These are phyloP conservation scores for Villa cingulata DNA, from an alignment of 2,888 invertebrate genomes.

Conservation along the genomic window DNA sequence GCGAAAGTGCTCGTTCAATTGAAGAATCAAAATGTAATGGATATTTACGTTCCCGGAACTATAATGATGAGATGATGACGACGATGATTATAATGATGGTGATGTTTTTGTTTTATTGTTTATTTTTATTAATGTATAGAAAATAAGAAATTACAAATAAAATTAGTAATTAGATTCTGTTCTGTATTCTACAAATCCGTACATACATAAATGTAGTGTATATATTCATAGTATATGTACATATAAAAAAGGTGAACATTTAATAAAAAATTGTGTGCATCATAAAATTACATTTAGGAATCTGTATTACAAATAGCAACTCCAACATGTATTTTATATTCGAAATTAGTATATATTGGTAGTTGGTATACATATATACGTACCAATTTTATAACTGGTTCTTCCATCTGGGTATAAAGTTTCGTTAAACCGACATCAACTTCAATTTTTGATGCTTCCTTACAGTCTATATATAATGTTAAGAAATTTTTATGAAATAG, in stretches of 20 bases:
- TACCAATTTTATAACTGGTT: conserved; percentile 34
- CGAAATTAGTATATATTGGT: neutral
- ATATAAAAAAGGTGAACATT: neutral
- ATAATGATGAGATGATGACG: too few species aligned
- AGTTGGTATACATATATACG: conserved; percentile 13
- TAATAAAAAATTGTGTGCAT: neutral
- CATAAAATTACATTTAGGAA: neutral
- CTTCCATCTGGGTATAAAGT: conserved; percentile 36
- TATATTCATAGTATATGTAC: too few species aligned
- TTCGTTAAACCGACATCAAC: conserved; percentile 32
- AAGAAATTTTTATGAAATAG: conserved; percentile 32
- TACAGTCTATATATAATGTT: conserved; percentile 32
- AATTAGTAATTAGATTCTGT: too few species aligned
- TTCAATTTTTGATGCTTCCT: conserved; percentile 31
- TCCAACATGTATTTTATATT: neutral
- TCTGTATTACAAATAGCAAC: neutral
- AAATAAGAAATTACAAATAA: too few species aligned
- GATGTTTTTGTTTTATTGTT: too few species aligned
- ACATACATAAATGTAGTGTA: too few species aligned
- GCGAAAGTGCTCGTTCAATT: conserved; percentile 31
- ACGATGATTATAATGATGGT: too few species aligned
- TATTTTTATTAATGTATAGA: too few species aligned
- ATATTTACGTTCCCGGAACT: conserved; percentile 37
- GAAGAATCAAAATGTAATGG: conserved; percentile 34
- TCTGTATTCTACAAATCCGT: too few species aligned